Evolutionary conservation across 2,113 vertebrate species (phyloP).

Genomic region (Monopterus albus): DNA sequence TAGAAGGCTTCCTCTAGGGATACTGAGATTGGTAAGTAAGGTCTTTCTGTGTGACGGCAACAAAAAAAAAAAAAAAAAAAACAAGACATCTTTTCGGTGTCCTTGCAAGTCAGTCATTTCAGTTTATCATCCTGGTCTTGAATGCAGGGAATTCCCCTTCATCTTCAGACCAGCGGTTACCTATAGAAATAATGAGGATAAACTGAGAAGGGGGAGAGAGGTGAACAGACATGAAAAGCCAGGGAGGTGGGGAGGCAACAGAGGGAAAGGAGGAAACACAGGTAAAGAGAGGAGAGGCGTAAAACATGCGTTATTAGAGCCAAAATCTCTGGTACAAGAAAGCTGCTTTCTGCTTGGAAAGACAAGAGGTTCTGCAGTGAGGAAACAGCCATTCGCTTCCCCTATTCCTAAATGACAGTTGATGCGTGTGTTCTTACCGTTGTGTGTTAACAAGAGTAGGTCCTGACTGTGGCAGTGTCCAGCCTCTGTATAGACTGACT

Average conservation of each 20-base stretch:
- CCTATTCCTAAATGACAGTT: neutral
- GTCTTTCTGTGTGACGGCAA: slow-evolving; percentile 42
- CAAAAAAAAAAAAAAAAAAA: neutral
- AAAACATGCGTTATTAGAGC: slow-evolving; percentile 73
- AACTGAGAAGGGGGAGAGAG: slow-evolving; percentile 82
- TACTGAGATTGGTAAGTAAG: slow-evolving; percentile 76
- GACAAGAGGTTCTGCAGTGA: neutral
- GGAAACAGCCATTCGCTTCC: neutral
- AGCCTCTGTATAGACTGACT: slow-evolving; percentile 92
- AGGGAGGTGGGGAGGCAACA: slow-evolving; percentile 43
- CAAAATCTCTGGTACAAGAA: slow-evolving; percentile 19
- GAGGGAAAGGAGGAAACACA: neutral
- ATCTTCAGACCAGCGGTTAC: slow-evolving; percentile 83
- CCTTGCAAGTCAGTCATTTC: slow-evolving; percentile 51
- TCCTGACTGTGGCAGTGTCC: slow-evolving; percentile 96
- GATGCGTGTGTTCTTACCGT: slow-evolving; percentile 67
- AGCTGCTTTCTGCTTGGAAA: slow-evolving; percentile 32
- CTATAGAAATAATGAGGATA: slow-evolving; percentile 98
- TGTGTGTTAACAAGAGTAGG: slow-evolving; percentile 95
- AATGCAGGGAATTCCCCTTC: slow-evolving; percentile 72
- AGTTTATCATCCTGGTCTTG: slow-evolving; percentile 82
- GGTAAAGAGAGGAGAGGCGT: slow-evolving; percentile 54
- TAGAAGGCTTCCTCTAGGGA: slow-evolving; percentile 90
- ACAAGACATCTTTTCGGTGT: slow-evolving; percentile 29
- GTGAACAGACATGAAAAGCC: slow-evolving; percentile 21